phyloP scores from a whole-genome alignment of 2,888 invertebrate genomes.

The Heteromyza rotundicornis region DNA sequence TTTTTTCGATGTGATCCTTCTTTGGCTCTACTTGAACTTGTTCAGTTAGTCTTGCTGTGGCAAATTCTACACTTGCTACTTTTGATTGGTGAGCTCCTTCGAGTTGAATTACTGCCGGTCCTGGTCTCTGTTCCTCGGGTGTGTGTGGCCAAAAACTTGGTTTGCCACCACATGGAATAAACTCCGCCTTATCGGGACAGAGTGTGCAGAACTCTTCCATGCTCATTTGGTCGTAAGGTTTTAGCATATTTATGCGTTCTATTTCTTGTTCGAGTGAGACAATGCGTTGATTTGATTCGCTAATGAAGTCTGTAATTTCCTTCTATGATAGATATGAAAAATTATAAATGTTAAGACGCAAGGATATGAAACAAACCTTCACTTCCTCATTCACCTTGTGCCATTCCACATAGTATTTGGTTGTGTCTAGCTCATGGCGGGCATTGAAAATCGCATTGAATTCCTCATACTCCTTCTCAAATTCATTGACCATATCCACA shows the following conservation, averaged over 20 bases:
- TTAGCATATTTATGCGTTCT: slow-evolving; percentile 67
- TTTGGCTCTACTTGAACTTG: no score
- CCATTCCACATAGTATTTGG: slow-evolving; percentile 61
- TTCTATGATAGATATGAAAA: no score
- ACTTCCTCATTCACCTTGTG: slow-evolving; percentile 70
- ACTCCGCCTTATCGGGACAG: slow-evolving; percentile 74
- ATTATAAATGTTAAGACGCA: slow-evolving; percentile 44
- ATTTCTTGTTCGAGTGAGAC: slow-evolving; percentile 67
- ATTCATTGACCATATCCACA: slow-evolving; percentile 81
- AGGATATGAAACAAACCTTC: slow-evolving; percentile 46
- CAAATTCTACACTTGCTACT: no score
- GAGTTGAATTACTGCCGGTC: no score
- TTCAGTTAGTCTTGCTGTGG: no score
- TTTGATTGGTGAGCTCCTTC: no score
- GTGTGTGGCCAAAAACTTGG: slow-evolving; percentile 87
- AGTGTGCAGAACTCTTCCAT: slow-evolving; percentile 76
- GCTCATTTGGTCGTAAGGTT: slow-evolving; percentile 85
- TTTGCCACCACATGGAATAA: slow-evolving; percentile 70
- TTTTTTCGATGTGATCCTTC: no score
- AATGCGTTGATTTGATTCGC: slow-evolving; percentile 51
- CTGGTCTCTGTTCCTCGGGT: slow-evolving; percentile 68
- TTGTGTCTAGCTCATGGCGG: slow-evolving; percentile 47
- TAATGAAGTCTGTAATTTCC: slow-evolving; percentile 37
- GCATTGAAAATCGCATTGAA: slow-evolving; percentile 40
- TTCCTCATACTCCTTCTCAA: slow-evolving; percentile 76